Evolutionary conservation across 1,140 invertebrate genomes (phyloP), one percentile per base, ranked within the genome.

Genomic region (Plutomurus gul): DNA sequence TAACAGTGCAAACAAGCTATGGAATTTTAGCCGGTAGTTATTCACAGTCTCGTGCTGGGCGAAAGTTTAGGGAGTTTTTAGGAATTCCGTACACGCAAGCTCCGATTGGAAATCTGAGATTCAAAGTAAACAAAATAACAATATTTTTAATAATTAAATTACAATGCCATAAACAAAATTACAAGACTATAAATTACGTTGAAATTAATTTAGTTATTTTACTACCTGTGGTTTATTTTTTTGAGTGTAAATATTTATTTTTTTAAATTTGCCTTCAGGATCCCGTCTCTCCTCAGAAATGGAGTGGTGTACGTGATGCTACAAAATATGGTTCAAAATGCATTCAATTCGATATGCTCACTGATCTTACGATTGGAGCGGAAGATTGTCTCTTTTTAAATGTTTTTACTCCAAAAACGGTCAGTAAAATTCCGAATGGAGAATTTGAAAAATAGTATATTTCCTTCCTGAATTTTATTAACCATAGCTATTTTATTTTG

Each of bases 371-470:
- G 2, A 0, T 27, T 33, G 78, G 78, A 22, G 25, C 10, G 13
- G 80, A 81, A 49, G 74, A 81, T 56, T 81, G 80, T 37, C 56
- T 81, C 16, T 75, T 71, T 70, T 56, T 81, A 1, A 60, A 76
- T n/a, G 56, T 81, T 6, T 79, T 71, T 36, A 56, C 77, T 1
- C 77, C 80, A 1, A 60, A 74, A 27, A 25, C 65, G 65, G 20
- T 30, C n/a, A 60, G 43, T 10, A 47, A 47, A 47, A 47, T 47
- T n/a, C 10, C 10, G 16, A n/a, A 47, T 47, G 7, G 16, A 47
- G 4, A 6, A 47, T 47, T 47, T 47, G 16, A 47, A n/a, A 49
- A 49, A 49, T 49, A 7, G 1, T 18, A 20, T 49, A 18, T 49
- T 20, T 49, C 13, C 13, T 49, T 49, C 18, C n/a, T n/a, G 18